A percentile compares a stretch with the other conserved stretches of the same genome.
Evolutionary conservation across 2,888 invertebrate genomes (phyloP).

Genomic region (Eilema depressum): DNA sequence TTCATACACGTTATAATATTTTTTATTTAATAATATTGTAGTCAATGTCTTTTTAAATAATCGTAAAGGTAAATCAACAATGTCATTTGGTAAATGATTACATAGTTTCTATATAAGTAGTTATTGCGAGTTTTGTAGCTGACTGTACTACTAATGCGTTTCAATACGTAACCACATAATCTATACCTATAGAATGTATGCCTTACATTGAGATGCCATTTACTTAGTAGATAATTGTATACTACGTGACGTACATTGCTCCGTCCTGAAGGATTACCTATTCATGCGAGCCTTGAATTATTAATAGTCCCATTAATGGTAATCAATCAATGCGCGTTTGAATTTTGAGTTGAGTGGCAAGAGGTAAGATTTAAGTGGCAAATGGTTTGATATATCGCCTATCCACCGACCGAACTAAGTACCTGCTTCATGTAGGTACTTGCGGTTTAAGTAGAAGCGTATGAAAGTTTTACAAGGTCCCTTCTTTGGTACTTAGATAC

Average conservation of each 20-base stretch:
- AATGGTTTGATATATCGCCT: background rate
- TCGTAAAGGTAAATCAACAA: no score
- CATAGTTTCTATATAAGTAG: no score
- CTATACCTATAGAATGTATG: background rate
- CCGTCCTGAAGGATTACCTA: slow-evolving; percentile 51
- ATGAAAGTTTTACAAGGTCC: background rate
- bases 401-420: background rate
- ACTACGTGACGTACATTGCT: slow-evolving; percentile 8
- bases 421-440: background rate
- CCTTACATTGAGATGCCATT: background rate
- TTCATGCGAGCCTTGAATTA: slow-evolving; percentile 55
- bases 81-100: no score
- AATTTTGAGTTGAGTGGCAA: slow-evolving; percentile 26
- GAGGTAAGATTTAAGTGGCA: slow-evolving; percentile 5
- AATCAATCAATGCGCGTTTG: slow-evolving; percentile 46
- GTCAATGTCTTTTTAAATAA: no score
- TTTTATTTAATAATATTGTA: no score
- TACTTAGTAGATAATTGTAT: slow-evolving; percentile 8
- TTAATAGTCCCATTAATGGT: slow-evolving; percentile 46
- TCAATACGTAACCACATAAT: background rate
- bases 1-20: no score
- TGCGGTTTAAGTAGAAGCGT: background rate
- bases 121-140: background rate
- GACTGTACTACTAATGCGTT: background rate
- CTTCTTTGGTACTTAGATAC: no score